Base-by-base conservation (phyloP, 2,797 vertebrate species). In the Cetoscarus ocellatus region DNA sequence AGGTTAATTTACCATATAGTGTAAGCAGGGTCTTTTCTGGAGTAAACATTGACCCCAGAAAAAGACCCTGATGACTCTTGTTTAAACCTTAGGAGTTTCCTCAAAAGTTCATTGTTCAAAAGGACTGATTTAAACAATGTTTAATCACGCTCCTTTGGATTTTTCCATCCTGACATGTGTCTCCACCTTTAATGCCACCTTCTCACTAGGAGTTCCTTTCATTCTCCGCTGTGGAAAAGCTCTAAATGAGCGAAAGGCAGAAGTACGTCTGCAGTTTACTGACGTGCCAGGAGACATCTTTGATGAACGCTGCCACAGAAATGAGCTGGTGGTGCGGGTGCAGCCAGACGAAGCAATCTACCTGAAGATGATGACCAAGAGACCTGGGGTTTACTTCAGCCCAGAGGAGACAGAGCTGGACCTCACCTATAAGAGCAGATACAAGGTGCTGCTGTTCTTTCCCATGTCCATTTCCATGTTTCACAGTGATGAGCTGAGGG, bases 311-410 rank as follows among this genome's bases (percentile, higher is more conserved):
- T 96, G 95, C 79, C 95, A 95, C 71, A 93, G 96, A 69, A 97
- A 97, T 0, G 96, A 97, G 86, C 88, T 97, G 82, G 96, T 97
- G 82, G 92, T 97, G 60, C 93, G 95, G 0, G 96, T 97, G 52
- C 95, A 96, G 85, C 96, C 96, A 1, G 88, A 96, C 0, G 96
- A 97, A 86, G 95, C 96, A 0, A 95, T 95, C 56, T 97, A 96
- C 78, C 93, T 96, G 82, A 97, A 97, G 90, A 95, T 97, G 93
- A 96, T 95, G 95, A 96, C 95, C 82, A 96, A 97, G 91, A 96
- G 93, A 76, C 95, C 96, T 0, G 96, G 96, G 12, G 95, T 96
- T 89, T 94, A 91, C 85, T 95, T 96, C 84, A 92, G 93, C 85
- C 95, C 95, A 0, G 95, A 96, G 84, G 95, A 97, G 84, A 95